Evolutionary conservation across 2,888 invertebrate species (phyloP), one percentile per base, ranked within the genome.

Genomic region (Carabus problematicus): DNA sequence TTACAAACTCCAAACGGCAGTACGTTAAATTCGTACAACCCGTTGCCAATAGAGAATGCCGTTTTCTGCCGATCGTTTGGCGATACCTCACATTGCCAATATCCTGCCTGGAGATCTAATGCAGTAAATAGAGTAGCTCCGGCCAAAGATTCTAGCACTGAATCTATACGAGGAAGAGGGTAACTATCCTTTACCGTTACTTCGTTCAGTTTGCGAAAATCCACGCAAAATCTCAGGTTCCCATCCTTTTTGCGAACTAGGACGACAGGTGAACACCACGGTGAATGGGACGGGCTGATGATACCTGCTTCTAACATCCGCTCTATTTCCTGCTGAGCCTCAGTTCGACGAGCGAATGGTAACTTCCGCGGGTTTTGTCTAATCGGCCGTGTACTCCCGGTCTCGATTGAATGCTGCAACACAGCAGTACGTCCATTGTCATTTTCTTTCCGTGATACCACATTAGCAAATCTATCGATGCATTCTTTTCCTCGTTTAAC

Each of bases 1-100:
- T n/a, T 62, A 14, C 62, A 62, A 11, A 62, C 49, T n/a, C 62
- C 62, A 39, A 62, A 62, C 14, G 60, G 60, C 9, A 60, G 45
- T 4, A 60, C 60, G 19, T 60, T 60, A 60, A 60, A 60, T 14
- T 60, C 60, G 29, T 43, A 42, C 16, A 60, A 18, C n/a, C 60
- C 60, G 16, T 16, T 43, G 4, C 43, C 60, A 14, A 60, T 45
- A 6, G 45, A 60, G n/a, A 60, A 60, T 8, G 60, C 60, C 9
- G 60, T 43, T 29, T 60, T 60, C 8, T 42, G 16, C 8, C 60
- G 60, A 43, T 60, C 60, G 1, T 41, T 18, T 11, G 41, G 41
- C 14, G n/a, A n/a, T 18, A 18, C 60, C n/a, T 59, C 41, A 59
- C 59, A 59, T 14, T 59, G 59, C 59, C 59, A 59, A 12, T 40